Evolutionary conservation across 2,113 vertebrate species (phyloP).

Genomic region (Hippocampus mohnikei): DNA sequence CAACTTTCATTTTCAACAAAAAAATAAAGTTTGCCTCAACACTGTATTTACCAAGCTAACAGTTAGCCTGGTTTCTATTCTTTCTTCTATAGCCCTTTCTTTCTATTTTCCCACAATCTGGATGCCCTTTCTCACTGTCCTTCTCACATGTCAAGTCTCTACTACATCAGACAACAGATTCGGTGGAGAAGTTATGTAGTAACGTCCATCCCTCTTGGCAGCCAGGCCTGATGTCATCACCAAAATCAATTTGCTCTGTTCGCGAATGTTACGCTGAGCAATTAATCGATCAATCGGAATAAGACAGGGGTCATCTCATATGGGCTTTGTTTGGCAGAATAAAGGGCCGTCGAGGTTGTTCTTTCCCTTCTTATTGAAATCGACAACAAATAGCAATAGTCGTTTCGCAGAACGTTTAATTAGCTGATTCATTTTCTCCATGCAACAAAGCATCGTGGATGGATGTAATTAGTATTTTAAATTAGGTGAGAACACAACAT

Average conservation of each 20-base stretch:
- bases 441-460: conserved; percentile 3
- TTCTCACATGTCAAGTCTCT: too few species aligned
- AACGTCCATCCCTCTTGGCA: conserved; percentile 27
- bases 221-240: conserved; percentile 46
- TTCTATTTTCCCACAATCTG: too few species aligned
- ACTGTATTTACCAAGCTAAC: too few species aligned
- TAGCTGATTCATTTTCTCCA: conserved; percentile 1
- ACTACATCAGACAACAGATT: too few species aligned
- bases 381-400: conserved; percentile 1
- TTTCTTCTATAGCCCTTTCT: too few species aligned
- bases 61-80: too few species aligned
- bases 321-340: conserved; percentile 59
- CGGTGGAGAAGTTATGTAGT: conserved; percentile 3
- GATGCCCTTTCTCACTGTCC: too few species aligned
- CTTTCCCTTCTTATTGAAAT: neutral
- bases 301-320: conserved; percentile 55
- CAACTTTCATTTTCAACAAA: too few species aligned
- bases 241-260: conserved; percentile 63
- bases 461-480: conserved; percentile 8
- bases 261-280: conserved; percentile 62
- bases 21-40: too few species aligned
- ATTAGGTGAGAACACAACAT: conserved; percentile 6
- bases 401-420: conserved; percentile 4
- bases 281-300: conserved; percentile 70
- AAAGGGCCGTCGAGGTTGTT: conserved; percentile 37